Evolutionary conservation across 2,113 vertebrate species (phyloP).

Genomic region (Baryphthengus martii): DNA sequence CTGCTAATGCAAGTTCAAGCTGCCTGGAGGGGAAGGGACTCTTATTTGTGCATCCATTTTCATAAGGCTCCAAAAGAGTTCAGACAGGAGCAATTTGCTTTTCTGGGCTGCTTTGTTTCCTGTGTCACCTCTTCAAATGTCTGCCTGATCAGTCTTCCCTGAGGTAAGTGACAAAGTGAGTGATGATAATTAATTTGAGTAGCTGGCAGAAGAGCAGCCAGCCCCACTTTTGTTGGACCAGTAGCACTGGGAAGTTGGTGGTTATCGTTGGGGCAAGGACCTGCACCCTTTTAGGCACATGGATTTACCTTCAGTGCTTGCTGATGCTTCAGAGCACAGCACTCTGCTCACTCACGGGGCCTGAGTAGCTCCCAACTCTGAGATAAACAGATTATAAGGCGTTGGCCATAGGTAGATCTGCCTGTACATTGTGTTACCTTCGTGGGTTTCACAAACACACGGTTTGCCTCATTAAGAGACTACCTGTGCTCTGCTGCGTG

Average conservation of each 20-base stretch:
- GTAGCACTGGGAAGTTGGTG: background rate
- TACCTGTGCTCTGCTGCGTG: background rate
- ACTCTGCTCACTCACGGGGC: background rate
- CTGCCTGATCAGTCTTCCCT: background rate
- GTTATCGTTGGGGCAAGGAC: fast-evolving
- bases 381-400: background rate
- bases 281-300: background rate
- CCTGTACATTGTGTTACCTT: fast-evolving
- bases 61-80: background rate
- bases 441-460: background rate
- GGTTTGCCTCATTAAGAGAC: background rate
- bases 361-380: background rate
- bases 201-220: background rate
- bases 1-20: background rate
- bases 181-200: background rate
- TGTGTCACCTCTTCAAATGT: background rate
- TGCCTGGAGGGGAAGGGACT: background rate
- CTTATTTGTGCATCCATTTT: background rate
- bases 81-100: background rate
- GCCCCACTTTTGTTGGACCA: fast-evolving
- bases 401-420: background rate
- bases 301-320: background rate
- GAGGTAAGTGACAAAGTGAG: background rate
- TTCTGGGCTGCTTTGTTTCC: background rate
- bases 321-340: background rate